These are phyloP conservation scores for Ptilodon capucinus DNA, from an alignment of 2,888 invertebrate species.

Conservation along the genomic window DNA sequence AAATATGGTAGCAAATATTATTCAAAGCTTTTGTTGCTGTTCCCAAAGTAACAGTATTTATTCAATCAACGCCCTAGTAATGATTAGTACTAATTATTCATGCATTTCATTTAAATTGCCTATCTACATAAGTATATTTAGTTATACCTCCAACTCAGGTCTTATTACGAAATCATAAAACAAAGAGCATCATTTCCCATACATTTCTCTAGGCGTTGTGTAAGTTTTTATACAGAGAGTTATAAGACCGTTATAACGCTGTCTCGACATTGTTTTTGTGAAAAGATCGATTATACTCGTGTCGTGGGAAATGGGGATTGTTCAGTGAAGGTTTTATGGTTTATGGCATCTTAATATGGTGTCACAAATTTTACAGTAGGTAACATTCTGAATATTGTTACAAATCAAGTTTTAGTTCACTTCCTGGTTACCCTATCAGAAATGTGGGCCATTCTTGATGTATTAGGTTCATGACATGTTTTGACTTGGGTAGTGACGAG, in stretches of 20 bases:
- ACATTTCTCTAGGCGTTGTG: constrained; percentile 9
- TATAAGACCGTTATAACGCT: neutral
- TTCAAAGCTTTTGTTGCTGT: no score
- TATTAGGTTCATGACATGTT: no score
- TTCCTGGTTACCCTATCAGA: no score
- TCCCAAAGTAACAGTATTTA: no score
- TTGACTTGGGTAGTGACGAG: no score
- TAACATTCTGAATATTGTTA: neutral
- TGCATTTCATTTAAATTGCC: no score
- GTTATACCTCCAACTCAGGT: neutral
- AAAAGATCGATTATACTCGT: neutral
- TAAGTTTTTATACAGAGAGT: constrained; percentile 6
- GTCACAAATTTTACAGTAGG: neutral
- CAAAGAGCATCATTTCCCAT: constrained; percentile 10
- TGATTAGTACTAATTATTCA: no score
- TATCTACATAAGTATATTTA: no score
- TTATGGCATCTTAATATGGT: neutral
- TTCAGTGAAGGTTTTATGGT: neutral
- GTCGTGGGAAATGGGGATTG: neutral
- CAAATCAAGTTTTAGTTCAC: no score
- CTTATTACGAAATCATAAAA: neutral
- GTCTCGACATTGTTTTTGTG: constrained; percentile 1
- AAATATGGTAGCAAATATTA: no score
- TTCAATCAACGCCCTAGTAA: no score
- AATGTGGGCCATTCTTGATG: no score